Percentiles rank a stretch among this genome's conserved stretches.
Conservation (phyloP, 2,113 vertebrate genomes). For the Brachypteracias leptosomus region DNA sequence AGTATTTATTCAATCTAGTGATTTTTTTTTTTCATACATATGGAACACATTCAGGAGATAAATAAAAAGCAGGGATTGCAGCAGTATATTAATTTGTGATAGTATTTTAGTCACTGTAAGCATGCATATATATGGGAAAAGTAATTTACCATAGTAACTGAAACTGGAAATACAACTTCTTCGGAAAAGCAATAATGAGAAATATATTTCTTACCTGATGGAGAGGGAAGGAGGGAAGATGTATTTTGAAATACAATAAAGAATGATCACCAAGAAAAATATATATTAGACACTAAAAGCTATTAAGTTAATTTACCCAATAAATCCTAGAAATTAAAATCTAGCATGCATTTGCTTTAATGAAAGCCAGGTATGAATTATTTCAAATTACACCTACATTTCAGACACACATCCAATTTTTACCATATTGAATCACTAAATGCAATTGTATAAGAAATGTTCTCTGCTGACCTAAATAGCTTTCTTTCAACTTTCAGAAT, state of each 20-base stretch:
- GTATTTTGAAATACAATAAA: conserved; percentile 43
- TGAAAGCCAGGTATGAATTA: conserved; percentile 30
- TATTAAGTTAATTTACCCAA: conserved; percentile 43
- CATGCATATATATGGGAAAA: background rate
- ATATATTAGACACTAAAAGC: conserved; percentile 35
- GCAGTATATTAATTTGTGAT: conserved; percentile 11
- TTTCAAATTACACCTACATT: conserved; percentile 12
- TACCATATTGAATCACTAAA: background rate
- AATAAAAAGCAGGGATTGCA: background rate
- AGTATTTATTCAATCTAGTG: background rate
- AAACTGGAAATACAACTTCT: conserved; percentile 39
- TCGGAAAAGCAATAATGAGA: conserved; percentile 25
- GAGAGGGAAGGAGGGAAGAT: conserved; percentile 12
- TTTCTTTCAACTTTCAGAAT: background rate
- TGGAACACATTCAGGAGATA: background rate
- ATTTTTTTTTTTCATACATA: background rate
- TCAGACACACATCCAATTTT: background rate
- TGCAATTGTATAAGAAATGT: background rate
- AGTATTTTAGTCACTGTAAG: background rate
- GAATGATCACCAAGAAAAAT: conserved; percentile 35
- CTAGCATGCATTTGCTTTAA: conserved; percentile 6
- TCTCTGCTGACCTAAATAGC: background rate
- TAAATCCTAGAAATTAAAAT: conserved; percentile 43
- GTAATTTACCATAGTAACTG: conserved; percentile 9
- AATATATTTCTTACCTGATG: conserved; percentile 24